Evolutionary conservation across 2,888 invertebrate genomes (phyloP), one percentile per base, ranked within the genome.

Genomic region (Gymnosoma rotundatum): DNA sequence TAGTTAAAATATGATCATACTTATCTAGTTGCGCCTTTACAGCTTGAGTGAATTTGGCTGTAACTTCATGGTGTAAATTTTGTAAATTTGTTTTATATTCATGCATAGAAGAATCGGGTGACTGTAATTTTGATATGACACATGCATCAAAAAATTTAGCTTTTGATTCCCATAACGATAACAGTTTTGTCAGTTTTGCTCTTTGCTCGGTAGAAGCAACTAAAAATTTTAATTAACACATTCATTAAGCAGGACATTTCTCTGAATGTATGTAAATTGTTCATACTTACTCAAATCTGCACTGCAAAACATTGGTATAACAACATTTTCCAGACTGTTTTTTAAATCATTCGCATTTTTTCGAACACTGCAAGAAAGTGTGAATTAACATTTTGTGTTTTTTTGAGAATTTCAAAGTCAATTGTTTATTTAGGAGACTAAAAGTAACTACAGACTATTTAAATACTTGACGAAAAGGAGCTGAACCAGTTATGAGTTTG

Each of bases 221-320:
- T 94, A 10, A n/a, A 74, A 32, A 7, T 32, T 32, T 32, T 21
- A 21, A 25, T 32, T 32, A 32, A 36, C 42, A 12, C 54, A 64
- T 12, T n/a, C 1, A 52, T 18, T 52, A 20, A 52, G 6, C 18
- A 9, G 1, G 18, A 18, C 0, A 52, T 18, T n/a, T 52, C 1
- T 7, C 9, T 9, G 69, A 52, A 54, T 52, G 61, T 63, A 54
- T 52, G 61, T 63, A 18, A 45, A 21, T 20, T 16, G 2, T 12
- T n/a, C 0, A 9, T 67, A 87, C 93, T 93, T 94, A 93, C 95
- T 95, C 91, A 96, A 94, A 92, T 96, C 95, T 88, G 98, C 96
- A 93, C 97, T 97, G 93, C 98, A 98, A 94, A 98, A 99, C 96
- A 99, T 98, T 89, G 99, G 98, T 90, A 99, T 97, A 89, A 99